Conservation (phyloP, 1,140 invertebrate genomes). For the Lepidotrigona ventralis region DNA sequence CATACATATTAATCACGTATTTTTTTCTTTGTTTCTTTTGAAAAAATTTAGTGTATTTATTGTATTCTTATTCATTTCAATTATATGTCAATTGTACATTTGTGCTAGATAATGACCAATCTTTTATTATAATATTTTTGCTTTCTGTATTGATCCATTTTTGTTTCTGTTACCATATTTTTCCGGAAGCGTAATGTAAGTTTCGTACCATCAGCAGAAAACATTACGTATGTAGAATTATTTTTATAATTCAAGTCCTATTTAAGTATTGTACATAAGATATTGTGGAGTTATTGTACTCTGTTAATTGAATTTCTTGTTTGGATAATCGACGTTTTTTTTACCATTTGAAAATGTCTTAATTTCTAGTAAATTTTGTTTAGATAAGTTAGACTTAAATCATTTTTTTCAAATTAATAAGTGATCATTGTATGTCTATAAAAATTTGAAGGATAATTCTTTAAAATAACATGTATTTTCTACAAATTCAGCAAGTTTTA, state of each 20-base stretch:
- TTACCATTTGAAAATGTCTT: background rate
- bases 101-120: background rate
- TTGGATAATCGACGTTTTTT: constrained; percentile 45
- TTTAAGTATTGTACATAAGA: background rate
- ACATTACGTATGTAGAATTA: background rate
- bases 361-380: background rate
- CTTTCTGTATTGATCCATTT: background rate
- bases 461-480: background rate
- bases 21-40: background rate
- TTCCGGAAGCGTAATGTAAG: background rate
- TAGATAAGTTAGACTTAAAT: background rate
- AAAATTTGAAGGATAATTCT: background rate
- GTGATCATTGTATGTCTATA: background rate
- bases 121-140: background rate
- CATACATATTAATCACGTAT: background rate
- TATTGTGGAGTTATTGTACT: background rate
- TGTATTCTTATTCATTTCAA: background rate
- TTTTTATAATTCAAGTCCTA: background rate
- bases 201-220: background rate
- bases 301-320: background rate
- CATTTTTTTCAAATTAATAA: background rate
- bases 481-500: background rate
- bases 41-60: background rate
- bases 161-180: background rate
- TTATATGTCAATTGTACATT: background rate